phyloP scores from a whole-genome alignment of 64 coral and sea anemone species.

The Pachyseris speciosa region DNA sequence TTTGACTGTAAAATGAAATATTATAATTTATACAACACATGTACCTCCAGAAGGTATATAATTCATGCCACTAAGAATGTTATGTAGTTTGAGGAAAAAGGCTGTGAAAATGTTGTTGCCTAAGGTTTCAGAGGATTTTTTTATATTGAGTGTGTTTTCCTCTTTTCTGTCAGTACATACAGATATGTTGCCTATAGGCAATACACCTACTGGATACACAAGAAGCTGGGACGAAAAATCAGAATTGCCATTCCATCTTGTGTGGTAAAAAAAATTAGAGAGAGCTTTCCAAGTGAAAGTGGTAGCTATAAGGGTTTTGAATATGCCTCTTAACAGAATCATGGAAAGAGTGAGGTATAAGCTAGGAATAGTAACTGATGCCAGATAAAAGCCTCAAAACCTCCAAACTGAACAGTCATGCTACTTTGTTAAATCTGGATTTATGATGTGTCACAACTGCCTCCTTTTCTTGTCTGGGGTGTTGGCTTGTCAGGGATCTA shows the following conservation, averaged over 20 bases:
- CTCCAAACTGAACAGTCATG: no score
- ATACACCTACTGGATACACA: constrained; percentile 31
- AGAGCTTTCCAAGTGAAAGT: constrained; percentile 57
- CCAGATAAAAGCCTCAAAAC: no score
- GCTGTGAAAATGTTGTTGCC: background rate
- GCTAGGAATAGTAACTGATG: no score
- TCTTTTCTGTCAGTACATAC: constrained; percentile 49
- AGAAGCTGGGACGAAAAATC: constrained; percentile 40
- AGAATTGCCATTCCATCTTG: constrained; percentile 52
- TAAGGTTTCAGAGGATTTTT: background rate
- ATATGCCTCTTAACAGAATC: background rate
- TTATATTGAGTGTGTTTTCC: background rate
- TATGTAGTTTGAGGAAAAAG: background rate
- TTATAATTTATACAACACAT: no score
- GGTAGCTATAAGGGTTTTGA: constrained; percentile 39
- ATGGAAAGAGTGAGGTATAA: no score
- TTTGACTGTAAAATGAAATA: no score
- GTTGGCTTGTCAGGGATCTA: constrained; percentile 32
- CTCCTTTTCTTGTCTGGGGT: constrained; percentile 21
- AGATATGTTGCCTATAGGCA: constrained; percentile 46
- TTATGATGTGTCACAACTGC: constrained; percentile 15
- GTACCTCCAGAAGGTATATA: no score
- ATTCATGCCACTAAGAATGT: no score
- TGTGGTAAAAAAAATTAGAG: constrained; percentile 36
- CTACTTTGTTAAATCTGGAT: constrained; percentile 14